A percentile compares a stretch with the other conserved stretches of the same genome.
phyloP scores from a whole-genome alignment of 2,113 vertebrate genomes.

The Eulacestoma nigropectus region DNA sequence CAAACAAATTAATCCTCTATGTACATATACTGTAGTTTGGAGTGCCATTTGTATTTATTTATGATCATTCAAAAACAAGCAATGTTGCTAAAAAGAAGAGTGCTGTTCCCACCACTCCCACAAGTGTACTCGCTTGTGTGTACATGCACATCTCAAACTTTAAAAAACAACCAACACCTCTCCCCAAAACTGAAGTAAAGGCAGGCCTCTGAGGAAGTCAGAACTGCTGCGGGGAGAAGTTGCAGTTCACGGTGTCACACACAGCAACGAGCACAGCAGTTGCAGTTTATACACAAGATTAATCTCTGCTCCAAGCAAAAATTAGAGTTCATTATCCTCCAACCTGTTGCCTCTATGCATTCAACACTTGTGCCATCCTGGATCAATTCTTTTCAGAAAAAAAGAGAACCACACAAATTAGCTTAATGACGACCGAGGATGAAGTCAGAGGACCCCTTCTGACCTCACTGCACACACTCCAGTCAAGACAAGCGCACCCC shows the following conservation, averaged over 20 bases:
- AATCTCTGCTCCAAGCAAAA: not conserved
- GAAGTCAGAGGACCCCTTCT: not conserved
- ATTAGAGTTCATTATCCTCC: not conserved
- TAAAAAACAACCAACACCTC: not conserved
- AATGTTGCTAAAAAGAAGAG: not conserved
- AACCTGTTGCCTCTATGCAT: not conserved
- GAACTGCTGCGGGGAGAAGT: not conserved
- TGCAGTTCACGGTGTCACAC: not conserved
- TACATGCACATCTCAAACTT: not conserved
- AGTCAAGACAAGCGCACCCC: not conserved
- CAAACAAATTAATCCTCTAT: not conserved
- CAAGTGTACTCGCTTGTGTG: not conserved
- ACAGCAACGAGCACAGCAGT: accelerated
- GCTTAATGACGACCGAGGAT: accelerated
- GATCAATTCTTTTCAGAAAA: not conserved
- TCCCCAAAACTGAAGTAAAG: accelerated
- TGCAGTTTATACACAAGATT: not conserved
- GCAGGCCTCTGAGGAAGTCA: not conserved
- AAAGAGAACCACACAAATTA: not conserved
- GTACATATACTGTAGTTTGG: not conserved
- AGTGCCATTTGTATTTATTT: not conserved
- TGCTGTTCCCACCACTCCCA: not conserved
- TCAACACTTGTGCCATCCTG: not conserved
- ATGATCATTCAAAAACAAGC: not conserved
- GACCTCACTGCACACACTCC: not conserved